Percentiles rank a stretch among this genome's conserved stretches.
phyloP scores from a whole-genome alignment of 2,113 vertebrate species.

The Hippocampus zosterae region DNA sequence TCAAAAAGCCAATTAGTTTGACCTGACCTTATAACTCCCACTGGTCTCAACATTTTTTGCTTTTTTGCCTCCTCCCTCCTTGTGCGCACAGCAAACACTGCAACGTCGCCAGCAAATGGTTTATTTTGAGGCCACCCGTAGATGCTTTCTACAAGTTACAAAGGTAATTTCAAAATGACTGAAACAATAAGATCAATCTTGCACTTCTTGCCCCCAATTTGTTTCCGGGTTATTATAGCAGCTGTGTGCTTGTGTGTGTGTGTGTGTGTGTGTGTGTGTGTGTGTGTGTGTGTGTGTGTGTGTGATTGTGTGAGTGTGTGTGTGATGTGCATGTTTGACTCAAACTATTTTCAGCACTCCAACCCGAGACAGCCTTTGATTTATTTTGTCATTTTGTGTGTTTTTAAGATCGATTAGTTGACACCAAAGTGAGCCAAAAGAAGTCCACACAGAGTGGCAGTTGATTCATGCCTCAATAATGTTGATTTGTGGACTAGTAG shows the following conservation, averaged over 20 bases:
- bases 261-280: too few relatives aligned
- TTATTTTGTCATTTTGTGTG: too few relatives aligned
- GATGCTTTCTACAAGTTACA: background rate
- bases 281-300: too few relatives aligned
- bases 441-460: too few relatives aligned
- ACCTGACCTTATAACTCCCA: slow-evolving; percentile 1
- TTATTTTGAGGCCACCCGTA: background rate
- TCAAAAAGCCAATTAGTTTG: slow-evolving; percentile 11
- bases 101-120: background rate
- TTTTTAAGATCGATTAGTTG: too few relatives aligned
- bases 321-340: background rate
- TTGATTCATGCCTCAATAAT: too few relatives aligned
- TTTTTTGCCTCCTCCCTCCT: background rate
- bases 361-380: too few relatives aligned
- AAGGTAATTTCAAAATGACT: background rate
- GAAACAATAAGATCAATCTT: background rate
- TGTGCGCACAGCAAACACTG: background rate
- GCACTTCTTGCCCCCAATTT: background rate
- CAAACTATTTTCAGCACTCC: background rate
- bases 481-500: too few relatives aligned
- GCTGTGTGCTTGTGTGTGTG: background rate
- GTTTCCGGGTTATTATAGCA: background rate
- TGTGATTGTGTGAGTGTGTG: background rate
- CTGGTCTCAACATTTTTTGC: background rate
- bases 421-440: too few relatives aligned